Base-by-base conservation (phyloP, 2,113 vertebrate genomes). In the Saguinus midas region DNA sequence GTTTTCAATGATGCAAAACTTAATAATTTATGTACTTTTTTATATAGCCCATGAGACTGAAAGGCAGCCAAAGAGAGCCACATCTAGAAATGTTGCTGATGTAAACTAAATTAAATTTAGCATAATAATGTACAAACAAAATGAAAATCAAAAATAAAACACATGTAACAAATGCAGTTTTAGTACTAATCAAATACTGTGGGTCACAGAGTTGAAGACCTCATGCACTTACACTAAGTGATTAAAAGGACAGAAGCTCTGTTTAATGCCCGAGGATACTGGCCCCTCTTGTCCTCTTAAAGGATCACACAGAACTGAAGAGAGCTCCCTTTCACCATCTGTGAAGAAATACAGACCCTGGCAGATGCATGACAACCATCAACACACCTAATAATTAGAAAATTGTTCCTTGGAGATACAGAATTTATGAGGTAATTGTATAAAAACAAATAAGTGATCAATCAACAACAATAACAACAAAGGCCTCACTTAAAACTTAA, bases 31-130 rank as follows among this genome's bases (percentile, higher is more conserved):
- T 97, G 72, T 57, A 96, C 91, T 95, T 98, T 92, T 96, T 95
- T 86, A 94, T 96, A 76, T 97, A 97, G 86, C 85, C 95, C 92
- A 91, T 96, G 98, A 98, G 98, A 98, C 98, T 98, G 98, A 98
- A 98, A 96, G 98, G 98, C 98, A 98, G 98, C 98, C 98, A 99
- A 98, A 73, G 84, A 90, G 1, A 98, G 95, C 98, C 98, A 97
- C 97, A 97, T 98, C 95, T 98, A 98, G 97, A 97, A 98, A 98
- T 97, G 84, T 9, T 98, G 97, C 98, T 98, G 97, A 98, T 98
- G 95, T 93, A 96, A 98, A 98, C 97, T 48, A 84, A 98, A 98
- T 98, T 97, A 98, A 97, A 95, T 91, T 95, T 94, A 97, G 97
- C 91, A 87, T 96, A 97, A 97, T 97, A 93, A 48, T 0, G 17